phyloP scores from a whole-genome alignment of 2,888 invertebrate genomes.

The Netelia virgata region DNA sequence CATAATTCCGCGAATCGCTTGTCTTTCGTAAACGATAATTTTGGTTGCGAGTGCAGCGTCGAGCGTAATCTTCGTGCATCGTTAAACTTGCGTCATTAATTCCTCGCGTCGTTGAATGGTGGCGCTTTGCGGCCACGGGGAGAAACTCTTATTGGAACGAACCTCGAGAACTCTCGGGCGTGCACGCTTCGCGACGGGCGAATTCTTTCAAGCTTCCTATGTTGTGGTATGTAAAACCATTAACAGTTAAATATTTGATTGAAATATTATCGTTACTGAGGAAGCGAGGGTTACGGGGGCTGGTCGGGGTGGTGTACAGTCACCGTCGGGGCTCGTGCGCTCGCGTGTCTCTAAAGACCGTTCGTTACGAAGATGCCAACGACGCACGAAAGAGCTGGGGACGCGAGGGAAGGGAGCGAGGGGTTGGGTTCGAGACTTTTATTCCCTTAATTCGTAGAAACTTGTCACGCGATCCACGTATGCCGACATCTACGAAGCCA shows the following conservation, averaged over 20 bases:
- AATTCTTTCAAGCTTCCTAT: slow-evolving; percentile 74
- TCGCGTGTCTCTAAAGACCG: slow-evolving; percentile 80
- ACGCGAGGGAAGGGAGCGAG: slow-evolving; percentile 9
- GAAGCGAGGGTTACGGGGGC: neutral
- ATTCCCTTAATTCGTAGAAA: slow-evolving; percentile 67
- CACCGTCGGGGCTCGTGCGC: slow-evolving; percentile 51
- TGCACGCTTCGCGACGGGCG: slow-evolving; percentile 47
- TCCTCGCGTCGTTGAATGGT: slow-evolving; percentile 75
- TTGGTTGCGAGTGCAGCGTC: too few species aligned
- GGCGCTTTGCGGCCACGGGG: slow-evolving; percentile 74
- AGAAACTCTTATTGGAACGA: slow-evolving; percentile 72
- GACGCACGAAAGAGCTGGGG: slow-evolving; percentile 60
- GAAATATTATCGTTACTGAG: slow-evolving; percentile 77
- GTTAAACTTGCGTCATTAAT: slow-evolving; percentile 72
- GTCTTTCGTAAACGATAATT: too few species aligned
- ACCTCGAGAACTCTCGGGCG: slow-evolving; percentile 30
- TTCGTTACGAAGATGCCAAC: slow-evolving; percentile 64
- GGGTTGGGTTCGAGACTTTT: slow-evolving; percentile 63
- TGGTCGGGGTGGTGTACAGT: neutral
- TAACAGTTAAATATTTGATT: slow-evolving; percentile 81
- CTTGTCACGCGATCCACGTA: slow-evolving; percentile 59
- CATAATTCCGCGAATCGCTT: too few species aligned
- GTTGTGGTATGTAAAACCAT: slow-evolving; percentile 77
- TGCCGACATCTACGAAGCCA: slow-evolving; percentile 15
- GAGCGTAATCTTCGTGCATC: too few species aligned